A percentile compares a stretch with the other conserved stretches of the same genome.
Evolutionary conservation across 2,113 vertebrate species (phyloP).

Genomic region (Reinhardtius hippoglossoides): DNA sequence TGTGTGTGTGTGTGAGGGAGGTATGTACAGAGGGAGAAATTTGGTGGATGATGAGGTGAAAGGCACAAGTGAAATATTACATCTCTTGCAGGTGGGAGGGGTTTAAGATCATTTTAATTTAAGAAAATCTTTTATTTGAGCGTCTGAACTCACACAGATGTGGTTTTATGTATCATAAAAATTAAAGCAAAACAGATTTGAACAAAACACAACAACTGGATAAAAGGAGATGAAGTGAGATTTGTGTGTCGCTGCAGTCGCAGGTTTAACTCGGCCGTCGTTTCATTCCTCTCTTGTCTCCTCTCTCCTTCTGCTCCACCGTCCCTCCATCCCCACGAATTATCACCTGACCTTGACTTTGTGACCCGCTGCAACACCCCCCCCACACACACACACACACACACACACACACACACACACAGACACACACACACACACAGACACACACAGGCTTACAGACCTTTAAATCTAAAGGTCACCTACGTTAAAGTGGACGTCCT

Average conservation of each 20-base stretch:
- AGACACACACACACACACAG: conserved; percentile 10
- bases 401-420: conserved; percentile 29
- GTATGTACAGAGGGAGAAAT: neutral
- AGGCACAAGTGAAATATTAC: conserved; percentile 11
- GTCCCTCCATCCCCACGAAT: conserved; percentile 45
- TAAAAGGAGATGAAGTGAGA: neutral
- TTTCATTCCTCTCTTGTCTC: conserved; percentile 19
- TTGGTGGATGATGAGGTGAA: conserved; percentile 3
- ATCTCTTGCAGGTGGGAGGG: neutral
- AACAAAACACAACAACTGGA: neutral
- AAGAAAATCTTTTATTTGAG: neutral
- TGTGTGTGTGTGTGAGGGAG: neutral
- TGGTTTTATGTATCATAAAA: neutral
- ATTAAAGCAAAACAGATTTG: neutral
- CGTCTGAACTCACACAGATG: neutral
- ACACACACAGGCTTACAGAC: neutral
- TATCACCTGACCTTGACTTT: conserved; percentile 74
- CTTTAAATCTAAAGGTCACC: neutral
- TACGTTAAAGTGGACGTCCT: neutral
- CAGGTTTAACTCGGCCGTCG: neutral
- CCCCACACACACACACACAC: neutral
- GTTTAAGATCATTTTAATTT: neutral
- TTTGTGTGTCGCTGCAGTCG: neutral
- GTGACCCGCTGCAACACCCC: conserved; percentile 30
- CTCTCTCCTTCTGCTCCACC: neutral